Evolutionary conservation across 2,113 vertebrate species (phyloP), one percentile per base, ranked within the genome.

Genomic region (Siniperca chuatsi): DNA sequence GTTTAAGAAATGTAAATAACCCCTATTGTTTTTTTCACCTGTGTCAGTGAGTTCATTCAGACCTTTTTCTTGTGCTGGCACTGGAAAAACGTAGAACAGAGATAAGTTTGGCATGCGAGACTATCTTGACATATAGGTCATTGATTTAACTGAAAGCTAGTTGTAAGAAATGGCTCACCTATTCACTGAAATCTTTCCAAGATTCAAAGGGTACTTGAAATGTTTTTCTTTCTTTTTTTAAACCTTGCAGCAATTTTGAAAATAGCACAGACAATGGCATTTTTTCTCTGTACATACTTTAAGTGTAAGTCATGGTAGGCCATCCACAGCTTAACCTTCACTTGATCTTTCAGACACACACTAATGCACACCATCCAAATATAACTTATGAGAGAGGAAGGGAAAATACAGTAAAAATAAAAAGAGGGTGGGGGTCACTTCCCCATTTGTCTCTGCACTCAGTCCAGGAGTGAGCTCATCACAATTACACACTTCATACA

Each of bases 341-440:
- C 71, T 72, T 75, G 44, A 60, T 86, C 78, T 84, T 60, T 84
- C 15, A 75, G 10, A 52, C 50, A 29, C 35, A 29, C 48, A 50
- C 75, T 64, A 42, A 37, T 3, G 25, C 33, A 50, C 23, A 76
- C 10, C 50, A 54, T 40, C 82, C 68, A 89, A 87, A 92, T 90
- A 81, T 90, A 92, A 78, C 82, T 82, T 69, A 77, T 62, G 75
- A 90, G 81, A 90, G 85, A 89, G 90, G 89, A 93, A 92, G 84
- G 78, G 78, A 91, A 85, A 91, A 88, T 87, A 87, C 48, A 52
- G 29, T 90, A 81, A 83, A 86, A 87, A 75, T 79, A 86, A 78
- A 85, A 83, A 70, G 68, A 62, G 68, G 75, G 88, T 80, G 83
- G 68, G 35, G 66, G 65, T 79, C 71, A 88, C 64, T 87, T 92